Percentiles rank a stretch among this genome's conserved stretches.
These are phyloP conservation scores for Sebastes hubbsi DNA, from an alignment of 2,797 vertebrate species.

Conservation along the genomic window DNA sequence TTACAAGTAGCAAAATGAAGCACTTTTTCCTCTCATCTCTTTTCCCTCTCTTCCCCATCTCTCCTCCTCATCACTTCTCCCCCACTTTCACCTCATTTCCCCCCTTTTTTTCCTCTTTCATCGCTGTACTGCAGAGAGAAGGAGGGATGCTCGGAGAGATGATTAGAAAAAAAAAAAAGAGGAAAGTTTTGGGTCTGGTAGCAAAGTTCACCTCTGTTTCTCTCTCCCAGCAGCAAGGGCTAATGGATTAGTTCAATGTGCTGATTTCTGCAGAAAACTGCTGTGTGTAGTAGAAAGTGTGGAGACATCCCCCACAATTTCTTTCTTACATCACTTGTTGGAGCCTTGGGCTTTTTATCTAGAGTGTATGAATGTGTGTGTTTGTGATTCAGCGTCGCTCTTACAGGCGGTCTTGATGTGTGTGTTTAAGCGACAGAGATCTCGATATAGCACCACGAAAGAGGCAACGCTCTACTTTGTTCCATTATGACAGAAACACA, in stretches of 20 bases:
- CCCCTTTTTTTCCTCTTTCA: not conserved
- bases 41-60: not conserved
- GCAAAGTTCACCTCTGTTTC: slow-evolving; percentile 50
- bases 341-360: slow-evolving; percentile 33
- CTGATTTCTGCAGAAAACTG: slow-evolving; percentile 68
- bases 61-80: not conserved
- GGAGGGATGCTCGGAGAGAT: slow-evolving; percentile 31
- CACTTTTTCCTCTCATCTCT: not conserved
- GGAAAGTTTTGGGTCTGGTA: slow-evolving; percentile 39
- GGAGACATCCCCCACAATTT: slow-evolving; percentile 1
- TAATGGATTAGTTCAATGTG: slow-evolving; percentile 70
- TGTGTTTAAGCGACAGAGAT: slow-evolving; percentile 42
- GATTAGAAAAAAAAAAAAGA: slow-evolving; percentile 28
- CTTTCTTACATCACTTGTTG: slow-evolving; percentile 51
- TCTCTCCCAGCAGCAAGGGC: slow-evolving; percentile 37
- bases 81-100: not conserved
- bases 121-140: not conserved
- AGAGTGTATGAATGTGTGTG: not conserved
- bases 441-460: slow-evolving; percentile 63
- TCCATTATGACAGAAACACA: slow-evolving; percentile 68
- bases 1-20: not conserved
- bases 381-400: not conserved
- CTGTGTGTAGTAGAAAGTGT: slow-evolving; percentile 24
- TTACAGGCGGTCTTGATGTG: slow-evolving; percentile 1
- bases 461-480: slow-evolving; percentile 67